Evolutionary conservation across 2,797 vertebrate genomes (phyloP), one percentile per base, ranked within the genome.

Genomic region (Sebastes steindachneri): DNA sequence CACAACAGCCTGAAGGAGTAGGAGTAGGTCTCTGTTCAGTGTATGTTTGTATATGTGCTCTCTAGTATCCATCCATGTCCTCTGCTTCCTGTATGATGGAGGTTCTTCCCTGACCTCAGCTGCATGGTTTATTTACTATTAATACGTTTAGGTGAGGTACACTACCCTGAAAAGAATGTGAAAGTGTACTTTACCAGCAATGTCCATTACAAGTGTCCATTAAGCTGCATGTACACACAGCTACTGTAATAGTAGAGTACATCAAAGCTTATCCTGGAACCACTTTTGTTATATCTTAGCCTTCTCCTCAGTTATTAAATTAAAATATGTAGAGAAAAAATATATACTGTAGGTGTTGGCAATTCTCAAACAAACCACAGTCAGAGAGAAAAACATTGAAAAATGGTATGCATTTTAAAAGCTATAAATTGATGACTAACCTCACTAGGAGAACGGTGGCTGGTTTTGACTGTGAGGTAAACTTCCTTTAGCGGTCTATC

Each of bases 1-100:
- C 33, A 41, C 14, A 41, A 72, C 58, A 74, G 66, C 3, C 28
- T 83, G 69, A 79, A 48, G 60, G 69, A 74, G 70, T 8, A 11
- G 8, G 35, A 77, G 78, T 19, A 60, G 26, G 55, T 60, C 29
- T 83, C 59, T 73, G 19, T 45, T 57, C 54, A 51, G 70, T 31
- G 31, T 25, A 9, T 55, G 72, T 81, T 68, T 79, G 69, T 35
- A 19, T 14, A 29, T 48, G 59, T 63, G 68, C 37, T 70, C 66
- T 77, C 25, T 5, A 9, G 57, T 31, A 7, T 51, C 60, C 65
- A 63, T 33, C 57, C 0, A 4, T 29, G 59, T 69, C 7, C 21
- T 68, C 25, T 2, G 10, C 58, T 25, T 58, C 8, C 37, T 58
- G 48, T 19, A 3, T 29, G 28, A 68, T 41, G 57, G 57, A 57